A percentile compares a stretch with the other conserved stretches of the same genome.
phyloP scores from a whole-genome alignment of 2,113 vertebrate genomes.

The Lycaon pictus region DNA sequence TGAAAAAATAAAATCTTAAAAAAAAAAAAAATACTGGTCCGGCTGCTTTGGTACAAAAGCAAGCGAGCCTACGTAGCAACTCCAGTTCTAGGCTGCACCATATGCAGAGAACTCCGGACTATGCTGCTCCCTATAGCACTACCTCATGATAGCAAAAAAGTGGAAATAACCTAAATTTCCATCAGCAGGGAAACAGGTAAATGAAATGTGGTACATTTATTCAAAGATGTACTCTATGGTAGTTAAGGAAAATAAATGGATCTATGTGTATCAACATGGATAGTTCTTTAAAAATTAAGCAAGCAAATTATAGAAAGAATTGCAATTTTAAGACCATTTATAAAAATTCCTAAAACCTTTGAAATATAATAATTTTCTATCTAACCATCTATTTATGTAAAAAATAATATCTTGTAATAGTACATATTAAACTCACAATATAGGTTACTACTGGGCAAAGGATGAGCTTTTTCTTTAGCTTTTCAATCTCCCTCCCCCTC shows the following conservation, averaged over 20 bases:
- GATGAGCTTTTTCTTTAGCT: conserved; percentile 2
- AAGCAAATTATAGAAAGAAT: background rate
- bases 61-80: background rate
- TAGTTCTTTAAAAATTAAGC: background rate
- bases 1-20: no score
- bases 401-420: background rate
- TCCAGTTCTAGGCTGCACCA: background rate
- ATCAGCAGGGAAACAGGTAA: background rate
- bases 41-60: background rate
- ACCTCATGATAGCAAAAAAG: background rate
- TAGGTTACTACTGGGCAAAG: background rate
- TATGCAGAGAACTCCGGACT: background rate
- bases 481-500: background rate
- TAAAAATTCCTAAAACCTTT: conserved; percentile 27
- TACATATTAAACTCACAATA: background rate
- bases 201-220: background rate
- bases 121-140: background rate
- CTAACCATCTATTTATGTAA: background rate
- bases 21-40: no score
- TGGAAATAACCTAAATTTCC: background rate
- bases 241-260: background rate
- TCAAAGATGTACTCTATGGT: background rate
- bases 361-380: background rate
- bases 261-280: background rate
- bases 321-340: background rate